Evolutionary conservation across 2,888 invertebrate species (phyloP).

Genomic region (Macrosoma leucophasiata): DNA sequence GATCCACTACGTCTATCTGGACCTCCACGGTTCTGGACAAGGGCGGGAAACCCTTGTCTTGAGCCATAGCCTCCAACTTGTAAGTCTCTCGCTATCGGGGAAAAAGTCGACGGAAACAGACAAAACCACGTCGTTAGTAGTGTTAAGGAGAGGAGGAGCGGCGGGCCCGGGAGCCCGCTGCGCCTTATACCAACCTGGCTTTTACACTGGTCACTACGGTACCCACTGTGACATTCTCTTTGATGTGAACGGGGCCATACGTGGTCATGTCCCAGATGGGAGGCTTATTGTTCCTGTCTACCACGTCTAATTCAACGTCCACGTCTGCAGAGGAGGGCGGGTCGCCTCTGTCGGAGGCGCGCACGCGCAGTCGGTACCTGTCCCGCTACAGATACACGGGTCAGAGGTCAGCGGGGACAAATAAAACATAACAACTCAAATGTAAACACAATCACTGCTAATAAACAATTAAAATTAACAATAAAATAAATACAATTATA

Average conservation of each 20-base stretch:
- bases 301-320: slow-evolving; percentile 98
- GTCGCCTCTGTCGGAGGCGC: slow-evolving; percentile 96
- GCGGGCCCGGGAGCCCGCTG: slow-evolving; percentile 69
- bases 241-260: slow-evolving; percentile 98
- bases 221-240: slow-evolving; percentile 99
- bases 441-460: slow-evolving; percentile 71
- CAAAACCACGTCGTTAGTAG: slow-evolving; percentile 81
- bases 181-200: slow-evolving; percentile 94
- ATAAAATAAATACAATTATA: slow-evolving; percentile 53
- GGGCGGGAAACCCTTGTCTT: slow-evolving; percentile 97
- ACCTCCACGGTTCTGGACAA: slow-evolving; percentile 97
- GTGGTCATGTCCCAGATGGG: slow-evolving; percentile 96
- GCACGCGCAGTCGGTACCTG: slow-evolving; percentile 96
- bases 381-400: slow-evolving; percentile 93
- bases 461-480: slow-evolving; percentile 63
- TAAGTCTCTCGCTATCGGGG: slow-evolving; percentile 94
- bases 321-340: slow-evolving; percentile 96
- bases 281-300: slow-evolving; percentile 98
- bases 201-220: slow-evolving; percentile 98
- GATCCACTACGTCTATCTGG: slow-evolving; percentile 98
- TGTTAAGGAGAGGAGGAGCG: slow-evolving; percentile 73
- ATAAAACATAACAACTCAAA: slow-evolving; percentile 77
- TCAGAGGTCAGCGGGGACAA: slow-evolving; percentile 81
- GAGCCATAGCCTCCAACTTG: slow-evolving; percentile 98
- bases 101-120: slow-evolving; percentile 79